Evolutionary conservation across 1,140 invertebrate genomes (phyloP).

Genomic region (Harpegnathos saltator): DNA sequence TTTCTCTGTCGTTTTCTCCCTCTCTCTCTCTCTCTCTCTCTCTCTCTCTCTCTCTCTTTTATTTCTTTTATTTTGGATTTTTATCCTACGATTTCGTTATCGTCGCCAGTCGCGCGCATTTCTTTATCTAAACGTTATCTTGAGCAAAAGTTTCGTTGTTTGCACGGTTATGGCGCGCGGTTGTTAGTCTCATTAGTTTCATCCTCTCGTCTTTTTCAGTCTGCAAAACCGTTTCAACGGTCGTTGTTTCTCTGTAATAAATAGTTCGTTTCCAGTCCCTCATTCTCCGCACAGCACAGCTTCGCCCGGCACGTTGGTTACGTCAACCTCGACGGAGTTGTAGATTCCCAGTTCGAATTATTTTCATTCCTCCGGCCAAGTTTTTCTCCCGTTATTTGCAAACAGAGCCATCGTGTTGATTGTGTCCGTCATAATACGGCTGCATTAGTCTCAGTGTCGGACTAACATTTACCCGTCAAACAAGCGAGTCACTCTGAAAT

Average conservation of each 20-base stretch:
- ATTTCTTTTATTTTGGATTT: too few species aligned
- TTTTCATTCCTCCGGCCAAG: conserved; percentile 22
- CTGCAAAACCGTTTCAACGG: background rate
- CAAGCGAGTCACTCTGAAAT: conserved; percentile 13
- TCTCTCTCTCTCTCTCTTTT: background rate
- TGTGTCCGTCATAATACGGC: conserved; percentile 7
- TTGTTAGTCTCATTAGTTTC: conserved; percentile 1
- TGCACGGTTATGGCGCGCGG: background rate
- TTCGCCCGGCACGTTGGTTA: background rate
- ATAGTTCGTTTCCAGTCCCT: conserved; percentile 22
- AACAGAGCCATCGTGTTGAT: conserved; percentile 5
- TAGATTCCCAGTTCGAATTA: conserved; percentile 39
- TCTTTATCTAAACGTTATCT: background rate
- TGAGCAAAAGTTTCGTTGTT: background rate
- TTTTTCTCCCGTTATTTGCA: conserved; percentile 16
- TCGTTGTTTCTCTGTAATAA: background rate
- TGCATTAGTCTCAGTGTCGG: conserved; percentile 31
- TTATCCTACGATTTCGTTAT: background rate
- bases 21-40: background rate
- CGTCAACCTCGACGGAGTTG: background rate
- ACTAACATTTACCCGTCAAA: conserved; percentile 30
- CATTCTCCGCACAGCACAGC: background rate
- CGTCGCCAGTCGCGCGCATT: too few species aligned
- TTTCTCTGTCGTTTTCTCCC: background rate
- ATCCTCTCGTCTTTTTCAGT: background rate